Base-by-base conservation (phyloP, 2,888 invertebrate species). In the Rhingia rostrata region DNA sequence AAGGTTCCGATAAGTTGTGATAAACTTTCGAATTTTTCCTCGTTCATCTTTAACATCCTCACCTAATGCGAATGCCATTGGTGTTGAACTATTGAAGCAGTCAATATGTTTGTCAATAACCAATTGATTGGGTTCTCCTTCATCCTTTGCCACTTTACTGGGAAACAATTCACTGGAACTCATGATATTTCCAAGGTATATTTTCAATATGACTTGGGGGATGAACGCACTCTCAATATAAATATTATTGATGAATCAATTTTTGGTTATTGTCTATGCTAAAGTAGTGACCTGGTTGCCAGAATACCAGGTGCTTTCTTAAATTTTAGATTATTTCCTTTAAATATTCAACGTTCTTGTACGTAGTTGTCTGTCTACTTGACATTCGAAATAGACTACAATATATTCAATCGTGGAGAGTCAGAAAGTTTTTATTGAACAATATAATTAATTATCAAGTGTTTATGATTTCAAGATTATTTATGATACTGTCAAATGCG, bases 1-100 rank as follows among this genome's bases (percentile, higher is more conserved):
- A 74, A 91, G 86, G 39, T 66, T 58, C 7, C 58, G 67, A 54
- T 84, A 84, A 0, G 70, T 35, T 69, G 56, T 47, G 0, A 84
- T 69, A 7, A 84, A 84, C 32, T 74, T 63, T 9, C 69, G 84
- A n/a, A 84, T 7, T 35, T 74, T 51, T n/a, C 54, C 58, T 7
- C 79, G 63, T 6, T 84, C 79, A 10, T 64, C 78, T 32, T 72
- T 70, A 2, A 70, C 2, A 5, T 10, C 54, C 0, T 66, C 60
- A 4, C 37, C 53, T 6, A 64, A 53, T 4, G 49, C 22, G 22
- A 22, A 49, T 37, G 56, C 43, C 72, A 73, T 72, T 43, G 45
- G 6, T 30, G 3, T 32, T 22, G 10, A 2, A 43, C 10, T 9
- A 39, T 6, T 12, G n/a, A 45, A 61, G 7, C n/a, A 45, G 35